Percentiles rank a stretch among this genome's conserved stretches.
phyloP scores from a whole-genome alignment of 2,113 vertebrate genomes.

The Pituophis catenifer region DNA sequence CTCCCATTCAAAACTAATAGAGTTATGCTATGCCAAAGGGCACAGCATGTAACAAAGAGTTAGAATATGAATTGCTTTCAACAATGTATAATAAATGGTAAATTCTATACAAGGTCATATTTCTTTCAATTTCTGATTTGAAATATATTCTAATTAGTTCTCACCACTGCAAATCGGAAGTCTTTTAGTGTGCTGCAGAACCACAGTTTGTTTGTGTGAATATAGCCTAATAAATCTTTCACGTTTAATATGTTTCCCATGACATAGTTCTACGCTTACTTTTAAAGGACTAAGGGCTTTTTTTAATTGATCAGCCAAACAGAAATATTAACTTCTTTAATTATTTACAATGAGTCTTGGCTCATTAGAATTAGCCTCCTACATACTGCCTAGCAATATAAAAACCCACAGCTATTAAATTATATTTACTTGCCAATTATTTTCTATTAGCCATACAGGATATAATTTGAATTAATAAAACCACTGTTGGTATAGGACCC shows the following conservation, averaged over 20 bases:
- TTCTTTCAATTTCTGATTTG: background rate
- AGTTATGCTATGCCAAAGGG: background rate
- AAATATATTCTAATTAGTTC: slow-evolving; percentile 10
- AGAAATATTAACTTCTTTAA: slow-evolving; percentile 30
- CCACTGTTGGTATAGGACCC: background rate
- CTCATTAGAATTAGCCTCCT: slow-evolving; percentile 9
- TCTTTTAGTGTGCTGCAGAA: slow-evolving; percentile 8
- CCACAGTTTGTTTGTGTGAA: background rate
- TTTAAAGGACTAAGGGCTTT: slow-evolving; percentile 4
- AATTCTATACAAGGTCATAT: background rate
- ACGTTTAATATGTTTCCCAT: background rate
- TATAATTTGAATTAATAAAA: background rate
- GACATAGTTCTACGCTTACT: background rate
- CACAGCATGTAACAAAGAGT: background rate
- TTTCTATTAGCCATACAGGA: background rate
- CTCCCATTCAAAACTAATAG: background rate
- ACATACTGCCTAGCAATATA: background rate
- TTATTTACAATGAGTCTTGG: slow-evolving; percentile 13
- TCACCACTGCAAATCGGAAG: background rate
- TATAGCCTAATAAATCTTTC: background rate
- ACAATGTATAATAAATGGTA: background rate
- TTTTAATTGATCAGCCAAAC: slow-evolving; percentile 19
- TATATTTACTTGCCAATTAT: slow-evolving; percentile 10
- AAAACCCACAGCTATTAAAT: background rate
- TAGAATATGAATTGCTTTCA: background rate